Conservation (phyloP, 2,113 vertebrate genomes). For the Cheirogaleus medius region DNA sequence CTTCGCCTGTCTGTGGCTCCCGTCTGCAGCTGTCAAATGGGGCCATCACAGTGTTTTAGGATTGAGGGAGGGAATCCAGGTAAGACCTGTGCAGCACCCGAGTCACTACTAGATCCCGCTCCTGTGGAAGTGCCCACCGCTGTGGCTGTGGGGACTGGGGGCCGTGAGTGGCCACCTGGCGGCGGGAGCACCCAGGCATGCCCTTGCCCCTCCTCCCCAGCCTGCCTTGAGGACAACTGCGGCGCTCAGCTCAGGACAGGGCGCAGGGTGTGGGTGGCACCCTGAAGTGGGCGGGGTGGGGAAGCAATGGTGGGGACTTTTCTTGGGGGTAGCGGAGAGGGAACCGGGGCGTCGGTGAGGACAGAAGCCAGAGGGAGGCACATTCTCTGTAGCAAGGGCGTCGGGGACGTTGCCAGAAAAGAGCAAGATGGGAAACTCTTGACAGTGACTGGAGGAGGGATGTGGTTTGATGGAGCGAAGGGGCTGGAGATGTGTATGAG, state of each 20-base stretch:
- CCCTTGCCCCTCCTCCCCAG: background rate
- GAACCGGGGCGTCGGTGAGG: background rate
- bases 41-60: no score
- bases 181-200: background rate
- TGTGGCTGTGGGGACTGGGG: rapidly evolving
- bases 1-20: background rate
- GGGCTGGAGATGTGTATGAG: background rate
- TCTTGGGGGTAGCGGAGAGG: background rate
- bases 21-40: background rate
- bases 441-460: background rate
- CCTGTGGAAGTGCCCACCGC: background rate
- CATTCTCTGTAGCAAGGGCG: no score
- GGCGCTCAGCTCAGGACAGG: no score
- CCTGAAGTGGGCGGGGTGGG: background rate
- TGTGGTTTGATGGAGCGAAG: background rate
- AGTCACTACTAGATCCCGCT: background rate
- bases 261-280: background rate
- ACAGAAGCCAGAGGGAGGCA: background rate
- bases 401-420: background rate
- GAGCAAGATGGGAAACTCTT: background rate
- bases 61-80: background rate
- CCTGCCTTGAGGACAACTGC: background rate
- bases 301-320: background rate
- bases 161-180: background rate
- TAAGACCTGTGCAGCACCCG: background rate